A percentile compares a stretch with the other conserved stretches of the same genome.
Evolutionary conservation across 1,140 invertebrate genomes (phyloP).

Genomic region (Microvelia longipes): DNA sequence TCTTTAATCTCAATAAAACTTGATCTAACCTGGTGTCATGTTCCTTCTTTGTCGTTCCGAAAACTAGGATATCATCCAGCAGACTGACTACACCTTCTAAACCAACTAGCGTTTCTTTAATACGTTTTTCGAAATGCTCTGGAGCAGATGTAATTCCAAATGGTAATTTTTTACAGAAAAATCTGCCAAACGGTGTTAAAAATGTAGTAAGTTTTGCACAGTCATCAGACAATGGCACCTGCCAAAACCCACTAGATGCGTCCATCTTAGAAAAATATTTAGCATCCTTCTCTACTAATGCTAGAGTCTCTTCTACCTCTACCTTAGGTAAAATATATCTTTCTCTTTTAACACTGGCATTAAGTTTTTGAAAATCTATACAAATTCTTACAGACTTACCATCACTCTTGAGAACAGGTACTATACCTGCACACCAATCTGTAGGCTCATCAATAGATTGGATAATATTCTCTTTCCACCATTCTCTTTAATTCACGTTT

Average conservation of each 20-base stretch:
- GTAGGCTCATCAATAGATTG: too few relatives aligned
- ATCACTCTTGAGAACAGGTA: not conserved
- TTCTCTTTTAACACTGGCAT: not conserved
- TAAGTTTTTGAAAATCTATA: not conserved
- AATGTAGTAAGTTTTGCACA: not conserved
- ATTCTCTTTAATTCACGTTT: too few relatives aligned
- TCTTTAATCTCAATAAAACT: not conserved
- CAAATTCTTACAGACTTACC: not conserved
- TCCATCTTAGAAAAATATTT: not conserved
- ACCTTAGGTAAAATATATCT: not conserved
- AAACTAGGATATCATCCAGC: not conserved
- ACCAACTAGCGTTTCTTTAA: not conserved
- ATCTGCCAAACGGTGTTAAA: not conserved
- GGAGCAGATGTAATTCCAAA: constrained; percentile 3
- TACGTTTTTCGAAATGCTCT: not conserved
- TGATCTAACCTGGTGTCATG: not conserved
- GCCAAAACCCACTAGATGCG: not conserved
- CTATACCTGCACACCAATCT: not conserved
- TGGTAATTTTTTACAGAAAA: not conserved
- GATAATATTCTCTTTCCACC: too few relatives aligned
- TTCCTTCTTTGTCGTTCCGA: not conserved
- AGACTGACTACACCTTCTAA: not conserved
- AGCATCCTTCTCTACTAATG: not conserved
- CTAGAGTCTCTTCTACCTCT: not conserved
- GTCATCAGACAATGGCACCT: not conserved